Evolutionary conservation across 1,140 invertebrate species (phyloP), one percentile per base, ranked within the genome.

Genomic region (Drosophila subpulchrella): DNA sequence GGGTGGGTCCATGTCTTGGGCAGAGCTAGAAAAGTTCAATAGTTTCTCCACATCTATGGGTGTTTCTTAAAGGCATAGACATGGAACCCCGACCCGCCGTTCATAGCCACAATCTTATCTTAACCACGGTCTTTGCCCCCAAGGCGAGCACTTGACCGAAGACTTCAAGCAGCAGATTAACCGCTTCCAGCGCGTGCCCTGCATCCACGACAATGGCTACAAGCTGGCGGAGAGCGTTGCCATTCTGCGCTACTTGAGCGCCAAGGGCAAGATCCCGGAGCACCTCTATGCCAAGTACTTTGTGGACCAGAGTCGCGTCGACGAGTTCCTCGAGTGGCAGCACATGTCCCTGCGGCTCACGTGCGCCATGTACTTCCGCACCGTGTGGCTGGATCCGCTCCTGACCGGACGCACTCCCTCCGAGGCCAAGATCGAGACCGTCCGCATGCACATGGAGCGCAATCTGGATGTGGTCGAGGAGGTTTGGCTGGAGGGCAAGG

Each of bases 311-410:
- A 96, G 97, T 0, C 93, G 93, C 65, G 95, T 98, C 2, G 96
- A 98, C 80, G 97, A 98, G 92, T 98, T 96, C 84, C 93, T 97
- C 42, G 95, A 97, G 92, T 98, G 97, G 97, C 97, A 98, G 67
- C 97, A 98, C 85, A 84, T 95, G 6, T 96, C 96, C 56, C 93
- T 95, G 0, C 93, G 97, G 66, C 62, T 95, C 0, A 93, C 94
- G 75, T 96, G 95, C 86, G 93, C 95, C 20, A 93, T 95, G 89
- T 96, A 95, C 82, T 97, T 97, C 75, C 94, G 94, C 75, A 93
- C 53, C 94, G 95, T 93, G 92, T 93, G 93, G 78, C 75, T 95
- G 46, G 92, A 93, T 30, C 94, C 95, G 20, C 44, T 94, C 27
- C 38, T 95, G 0, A 93, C 90, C 17, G 94, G 94, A 0, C 85